A percentile compares a stretch with the other conserved stretches of the same genome.
Evolutionary conservation across 2,888 invertebrate species (phyloP).

Genomic region (Chrysodeixis includens): DNA sequence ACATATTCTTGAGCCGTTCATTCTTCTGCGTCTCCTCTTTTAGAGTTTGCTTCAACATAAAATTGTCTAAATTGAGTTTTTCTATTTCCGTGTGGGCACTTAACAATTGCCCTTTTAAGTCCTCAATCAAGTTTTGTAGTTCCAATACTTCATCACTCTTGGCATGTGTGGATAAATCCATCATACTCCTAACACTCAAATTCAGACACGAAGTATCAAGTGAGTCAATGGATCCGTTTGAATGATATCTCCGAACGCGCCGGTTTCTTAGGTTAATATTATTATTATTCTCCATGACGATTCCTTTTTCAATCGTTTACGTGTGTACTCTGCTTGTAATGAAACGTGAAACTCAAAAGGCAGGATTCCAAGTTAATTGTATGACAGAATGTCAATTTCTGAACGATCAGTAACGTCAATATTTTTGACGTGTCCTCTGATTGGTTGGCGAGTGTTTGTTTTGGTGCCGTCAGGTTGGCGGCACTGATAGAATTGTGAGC

Average conservation of each 20-base stretch:
- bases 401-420: too few species aligned
- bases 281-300: not conserved
- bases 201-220: slow-evolving; percentile 6
- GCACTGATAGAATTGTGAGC: too few species aligned
- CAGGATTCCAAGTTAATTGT: too few species aligned
- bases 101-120: slow-evolving; percentile 1
- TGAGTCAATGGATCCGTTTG: not conserved
- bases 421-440: too few species aligned
- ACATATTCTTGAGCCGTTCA: slow-evolving; percentile 9
- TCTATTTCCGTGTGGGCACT: slow-evolving; percentile 10
- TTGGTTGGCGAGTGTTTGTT: too few species aligned
- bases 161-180: slow-evolving; percentile 12
- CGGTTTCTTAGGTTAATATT: slow-evolving; percentile 14
- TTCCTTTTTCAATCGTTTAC: too few species aligned
- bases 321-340: too few species aligned
- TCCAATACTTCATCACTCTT: slow-evolving; percentile 7
- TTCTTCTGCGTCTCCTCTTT: not conserved
- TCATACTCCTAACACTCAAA: slow-evolving; percentile 18
- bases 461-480: too few species aligned
- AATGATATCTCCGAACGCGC: not conserved
- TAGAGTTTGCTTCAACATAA: not conserved
- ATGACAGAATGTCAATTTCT: too few species aligned
- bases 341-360: too few species aligned
- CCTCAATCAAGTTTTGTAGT: not conserved
- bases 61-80: not conserved